Percentiles rank a stretch among this genome's conserved stretches.
phyloP scores from a whole-genome alignment of 2,113 vertebrate species.

The Nicator chloris region DNA sequence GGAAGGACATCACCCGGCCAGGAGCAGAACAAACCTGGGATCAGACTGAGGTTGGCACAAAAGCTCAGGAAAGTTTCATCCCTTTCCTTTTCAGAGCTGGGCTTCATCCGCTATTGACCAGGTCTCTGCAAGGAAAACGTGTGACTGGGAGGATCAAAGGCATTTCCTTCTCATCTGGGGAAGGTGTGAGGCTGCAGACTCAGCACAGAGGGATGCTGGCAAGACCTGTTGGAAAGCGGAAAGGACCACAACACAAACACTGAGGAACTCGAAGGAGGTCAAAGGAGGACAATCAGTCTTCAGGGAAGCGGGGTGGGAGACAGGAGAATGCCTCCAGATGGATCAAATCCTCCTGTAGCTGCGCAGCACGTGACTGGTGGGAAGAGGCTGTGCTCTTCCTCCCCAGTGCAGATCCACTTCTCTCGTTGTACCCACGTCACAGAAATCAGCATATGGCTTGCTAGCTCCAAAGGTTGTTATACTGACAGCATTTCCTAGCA shows the following conservation, averaged over 20 bases:
- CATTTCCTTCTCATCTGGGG: not conserved
- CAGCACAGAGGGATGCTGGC: not conserved
- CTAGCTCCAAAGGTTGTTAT: slow-evolving; percentile 18
- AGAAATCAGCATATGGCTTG: slow-evolving; percentile 44
- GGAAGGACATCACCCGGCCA: not conserved
- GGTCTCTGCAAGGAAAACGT: not conserved
- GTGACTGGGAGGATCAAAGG: not conserved
- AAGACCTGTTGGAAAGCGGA: not conserved
- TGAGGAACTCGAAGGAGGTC: not conserved
- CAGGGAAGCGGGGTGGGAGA: not conserved
- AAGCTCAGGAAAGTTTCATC: not conserved
- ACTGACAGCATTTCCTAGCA: slow-evolving; percentile 14
- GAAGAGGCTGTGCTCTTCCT: not conserved
- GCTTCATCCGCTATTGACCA: not conserved
- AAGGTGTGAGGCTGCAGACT: not conserved
- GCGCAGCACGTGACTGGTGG: not conserved
- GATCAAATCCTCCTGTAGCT: not conserved
- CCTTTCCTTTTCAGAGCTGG: not conserved
- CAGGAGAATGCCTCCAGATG: not conserved
- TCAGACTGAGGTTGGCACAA: not conserved
- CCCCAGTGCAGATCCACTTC: not conserved
- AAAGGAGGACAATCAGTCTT: not conserved
- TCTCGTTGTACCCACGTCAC: not conserved
- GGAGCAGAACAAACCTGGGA: not conserved
- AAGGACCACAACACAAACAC: not conserved